phyloP scores from a whole-genome alignment of 2,113 vertebrate species.

The Otocyon megalotis region DNA sequence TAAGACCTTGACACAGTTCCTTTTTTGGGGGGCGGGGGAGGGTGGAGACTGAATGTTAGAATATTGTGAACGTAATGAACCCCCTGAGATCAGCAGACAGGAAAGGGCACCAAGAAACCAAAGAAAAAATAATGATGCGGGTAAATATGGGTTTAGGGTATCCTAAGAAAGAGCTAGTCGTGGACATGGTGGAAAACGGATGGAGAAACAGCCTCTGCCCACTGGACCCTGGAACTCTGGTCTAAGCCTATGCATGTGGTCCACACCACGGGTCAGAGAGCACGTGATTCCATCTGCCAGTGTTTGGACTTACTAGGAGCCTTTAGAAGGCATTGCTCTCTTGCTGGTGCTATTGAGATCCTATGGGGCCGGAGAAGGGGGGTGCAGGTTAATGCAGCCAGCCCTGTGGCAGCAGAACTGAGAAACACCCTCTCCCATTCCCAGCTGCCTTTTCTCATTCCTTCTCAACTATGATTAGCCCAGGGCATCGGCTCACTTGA shows the following conservation, averaged over 20 bases:
- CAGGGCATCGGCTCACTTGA: background rate
- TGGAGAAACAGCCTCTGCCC: background rate
- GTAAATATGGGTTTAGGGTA: background rate
- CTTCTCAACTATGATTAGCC: background rate
- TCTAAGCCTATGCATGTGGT: background rate
- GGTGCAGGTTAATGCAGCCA: background rate
- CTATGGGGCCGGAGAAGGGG: background rate
- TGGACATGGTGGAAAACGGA: background rate
- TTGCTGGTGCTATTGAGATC: background rate
- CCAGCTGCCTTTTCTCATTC: background rate
- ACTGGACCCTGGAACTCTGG: background rate
- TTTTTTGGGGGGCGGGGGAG: fast-evolving
- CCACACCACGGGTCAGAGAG: background rate
- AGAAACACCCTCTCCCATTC: background rate
- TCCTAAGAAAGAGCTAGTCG: background rate
- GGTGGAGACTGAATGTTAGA: background rate
- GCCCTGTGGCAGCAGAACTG: background rate
- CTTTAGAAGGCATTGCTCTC: background rate
- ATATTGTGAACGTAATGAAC: background rate
- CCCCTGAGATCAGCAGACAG: background rate
- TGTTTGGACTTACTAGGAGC: background rate
- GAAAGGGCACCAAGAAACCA: background rate
- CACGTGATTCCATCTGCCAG: no score
- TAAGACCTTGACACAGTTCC: background rate
- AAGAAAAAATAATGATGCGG: background rate